phyloP scores from a whole-genome alignment of 2,797 vertebrate species.

The Garrulus glandarius region DNA sequence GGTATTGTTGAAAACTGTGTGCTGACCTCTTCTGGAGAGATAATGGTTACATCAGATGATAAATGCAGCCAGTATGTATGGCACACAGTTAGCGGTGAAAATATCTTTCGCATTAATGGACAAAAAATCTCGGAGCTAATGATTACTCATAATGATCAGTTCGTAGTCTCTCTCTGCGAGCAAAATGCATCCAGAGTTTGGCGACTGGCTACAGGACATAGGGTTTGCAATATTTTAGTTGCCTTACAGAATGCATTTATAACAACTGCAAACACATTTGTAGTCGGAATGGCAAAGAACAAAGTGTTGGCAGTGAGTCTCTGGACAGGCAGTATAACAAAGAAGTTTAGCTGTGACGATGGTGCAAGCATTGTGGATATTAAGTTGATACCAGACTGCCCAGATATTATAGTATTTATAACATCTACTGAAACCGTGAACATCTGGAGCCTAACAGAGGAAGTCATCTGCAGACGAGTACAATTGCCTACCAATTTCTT shows the following conservation, averaged over 20 bases:
- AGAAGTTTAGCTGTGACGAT: constrained; percentile 96
- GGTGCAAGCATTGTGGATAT: constrained; percentile 93
- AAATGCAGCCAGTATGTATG: constrained; percentile 98
- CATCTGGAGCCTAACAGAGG: constrained; percentile 96
- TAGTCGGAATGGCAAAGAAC: constrained; percentile 94
- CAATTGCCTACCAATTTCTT: constrained; percentile 93
- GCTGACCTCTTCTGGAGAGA: constrained; percentile 91
- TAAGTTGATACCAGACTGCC: constrained; percentile 95
- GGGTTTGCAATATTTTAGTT: constrained; percentile 98
- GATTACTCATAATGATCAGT: constrained; percentile 98
- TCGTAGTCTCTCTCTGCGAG: constrained; percentile 97
- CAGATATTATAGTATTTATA: constrained; percentile 93
- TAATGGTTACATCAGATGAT: constrained; percentile 97
- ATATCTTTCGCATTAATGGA: constrained; percentile 96
- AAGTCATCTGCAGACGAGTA: constrained; percentile 92
- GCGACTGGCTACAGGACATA: constrained; percentile 94
- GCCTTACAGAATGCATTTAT: constrained; percentile 95
- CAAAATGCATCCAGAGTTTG: constrained; percentile 97
- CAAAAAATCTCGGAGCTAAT: constrained; percentile 95
- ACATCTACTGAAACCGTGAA: constrained; percentile 94
- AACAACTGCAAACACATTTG: constrained; percentile 96
- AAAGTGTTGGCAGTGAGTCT: constrained; percentile 96
- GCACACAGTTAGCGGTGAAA: constrained; percentile 93
- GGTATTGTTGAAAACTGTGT: constrained; percentile 95
- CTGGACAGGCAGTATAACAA: constrained; percentile 98